Conservation (phyloP, 2,113 vertebrate genomes). For the Grantiella picta region DNA sequence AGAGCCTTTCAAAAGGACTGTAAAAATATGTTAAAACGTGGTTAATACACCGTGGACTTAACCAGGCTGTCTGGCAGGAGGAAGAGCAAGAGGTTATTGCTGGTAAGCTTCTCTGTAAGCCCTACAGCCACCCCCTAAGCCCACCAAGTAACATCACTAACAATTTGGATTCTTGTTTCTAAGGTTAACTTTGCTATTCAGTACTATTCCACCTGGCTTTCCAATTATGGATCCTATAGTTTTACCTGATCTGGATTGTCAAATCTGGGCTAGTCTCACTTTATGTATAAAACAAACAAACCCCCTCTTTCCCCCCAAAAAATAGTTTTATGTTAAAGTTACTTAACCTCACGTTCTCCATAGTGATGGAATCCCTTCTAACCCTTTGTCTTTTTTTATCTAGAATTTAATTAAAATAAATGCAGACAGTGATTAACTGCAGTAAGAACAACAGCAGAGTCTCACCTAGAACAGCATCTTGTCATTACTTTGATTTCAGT, state of each 20-base stretch:
- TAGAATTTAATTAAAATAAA: background rate
- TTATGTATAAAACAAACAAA: background rate
- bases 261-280: background rate
- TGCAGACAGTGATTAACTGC: background rate
- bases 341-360: background rate
- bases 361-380: background rate
- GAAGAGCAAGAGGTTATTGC: background rate
- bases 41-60: background rate
- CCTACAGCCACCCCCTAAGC: background rate
- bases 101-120: background rate
- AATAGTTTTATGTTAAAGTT: background rate
- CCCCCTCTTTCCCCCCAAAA: accelerated
- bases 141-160: background rate
- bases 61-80: background rate
- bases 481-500: background rate
- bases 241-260: background rate
- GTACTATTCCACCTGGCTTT: background rate
- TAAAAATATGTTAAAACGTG: background rate
- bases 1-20: background rate
- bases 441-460: background rate
- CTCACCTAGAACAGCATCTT: background rate
- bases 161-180: background rate
- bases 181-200: background rate
- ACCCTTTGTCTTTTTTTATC: background rate
- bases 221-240: background rate